phyloP scores from a whole-genome alignment of 2,797 vertebrate genomes.

The Triplophysa bombifrons region DNA sequence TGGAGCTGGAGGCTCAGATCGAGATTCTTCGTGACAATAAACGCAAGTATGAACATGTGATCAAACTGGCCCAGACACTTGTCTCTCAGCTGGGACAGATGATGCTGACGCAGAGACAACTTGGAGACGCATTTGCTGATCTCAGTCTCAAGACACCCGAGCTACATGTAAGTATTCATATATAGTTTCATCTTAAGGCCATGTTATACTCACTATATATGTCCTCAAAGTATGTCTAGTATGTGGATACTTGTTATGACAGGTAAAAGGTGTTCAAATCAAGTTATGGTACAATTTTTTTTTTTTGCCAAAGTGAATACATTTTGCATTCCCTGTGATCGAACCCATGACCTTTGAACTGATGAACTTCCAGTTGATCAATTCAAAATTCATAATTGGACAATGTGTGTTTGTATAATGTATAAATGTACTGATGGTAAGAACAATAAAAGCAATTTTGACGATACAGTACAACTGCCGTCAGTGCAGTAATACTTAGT shows the following conservation, averaged over 20 bases:
- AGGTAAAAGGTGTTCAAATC: too few species aligned
- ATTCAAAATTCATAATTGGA: too few species aligned
- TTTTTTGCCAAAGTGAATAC: too few species aligned
- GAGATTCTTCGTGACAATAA: slow-evolving; percentile 96
- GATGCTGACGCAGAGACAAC: slow-evolving; percentile 93
- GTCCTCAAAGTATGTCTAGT: too few species aligned
- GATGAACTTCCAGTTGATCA: too few species aligned
- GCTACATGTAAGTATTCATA: slow-evolving; percentile 86
- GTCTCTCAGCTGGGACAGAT: slow-evolving; percentile 91
- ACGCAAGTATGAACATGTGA: slow-evolving; percentile 93
- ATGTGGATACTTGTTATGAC: background rate
- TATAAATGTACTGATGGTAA: background rate
- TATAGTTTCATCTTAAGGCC: background rate
- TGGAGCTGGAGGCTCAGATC: slow-evolving; percentile 96
- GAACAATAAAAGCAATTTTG: background rate
- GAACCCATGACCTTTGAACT: too few species aligned
- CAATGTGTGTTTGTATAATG: background rate
- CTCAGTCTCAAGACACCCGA: slow-evolving; percentile 97
- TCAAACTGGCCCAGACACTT: slow-evolving; percentile 91
- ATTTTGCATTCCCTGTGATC: too few species aligned
- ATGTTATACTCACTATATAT: background rate
- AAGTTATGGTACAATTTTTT: too few species aligned
- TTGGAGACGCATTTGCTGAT: slow-evolving; percentile 96
- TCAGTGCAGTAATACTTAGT: slow-evolving; percentile 1
- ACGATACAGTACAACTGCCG: background rate